Percentiles rank a stretch among this genome's conserved stretches.
Conservation (phyloP, 2,888 invertebrate genomes). For the Dinocampus coccinellae region DNA sequence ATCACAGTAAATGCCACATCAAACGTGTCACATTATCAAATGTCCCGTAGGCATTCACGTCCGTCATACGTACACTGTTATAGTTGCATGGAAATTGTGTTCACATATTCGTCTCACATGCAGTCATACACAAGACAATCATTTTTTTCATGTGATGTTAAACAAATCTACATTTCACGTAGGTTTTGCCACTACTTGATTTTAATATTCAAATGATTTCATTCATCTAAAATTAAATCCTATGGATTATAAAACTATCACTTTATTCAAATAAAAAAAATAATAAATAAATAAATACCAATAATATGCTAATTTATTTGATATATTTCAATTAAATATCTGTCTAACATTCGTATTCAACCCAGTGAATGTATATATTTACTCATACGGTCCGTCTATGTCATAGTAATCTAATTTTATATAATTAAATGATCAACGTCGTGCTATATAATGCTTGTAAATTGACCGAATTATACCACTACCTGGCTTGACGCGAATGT, state of each 20-base stretch:
- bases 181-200: too few species aligned
- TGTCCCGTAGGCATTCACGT: conserved; percentile 51
- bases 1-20: conserved; percentile 42
- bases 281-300: too few species aligned
- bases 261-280: too few species aligned
- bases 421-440: conserved; percentile 62
- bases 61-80: conserved; percentile 43
- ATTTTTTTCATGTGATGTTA: too few species aligned
- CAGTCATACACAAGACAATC: conserved; percentile 45
- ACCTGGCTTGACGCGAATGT: conserved; percentile 49
- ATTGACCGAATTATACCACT: conserved; percentile 66
- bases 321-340: too few species aligned
- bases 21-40: conserved; percentile 49
- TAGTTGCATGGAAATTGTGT: conserved; percentile 41
- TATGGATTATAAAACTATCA: too few species aligned
- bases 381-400: conserved; percentile 47
- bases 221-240: too few species aligned
- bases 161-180: too few species aligned
- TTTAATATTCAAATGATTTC: too few species aligned
- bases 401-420: conserved; percentile 59
- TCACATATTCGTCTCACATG: conserved; percentile 42
- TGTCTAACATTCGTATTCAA: too few species aligned
- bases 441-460: conserved; percentile 66
- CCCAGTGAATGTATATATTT: too few species aligned
- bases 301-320: too few species aligned